Base-by-base conservation (phyloP, 2,888 invertebrate species). In the Chaitophorus viminalis region DNA sequence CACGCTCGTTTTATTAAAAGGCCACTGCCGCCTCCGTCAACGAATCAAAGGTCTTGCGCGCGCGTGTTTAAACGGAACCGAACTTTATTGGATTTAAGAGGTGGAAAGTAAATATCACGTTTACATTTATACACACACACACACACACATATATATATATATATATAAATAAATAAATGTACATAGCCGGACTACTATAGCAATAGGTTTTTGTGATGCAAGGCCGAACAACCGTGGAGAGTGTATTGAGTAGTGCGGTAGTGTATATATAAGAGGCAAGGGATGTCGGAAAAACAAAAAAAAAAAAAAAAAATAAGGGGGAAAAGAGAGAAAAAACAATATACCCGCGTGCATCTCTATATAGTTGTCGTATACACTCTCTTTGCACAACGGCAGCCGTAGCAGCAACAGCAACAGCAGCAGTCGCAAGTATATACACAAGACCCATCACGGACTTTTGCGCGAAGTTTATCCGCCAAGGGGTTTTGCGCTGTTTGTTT, bases 51-150 rank as follows among this genome's bases (percentile, higher is more conserved):
- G 78, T 86, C 70, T 70, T 70, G 54, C 5, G 14, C 46, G 70
- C 60, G 87, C 60, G 81, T 65, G 74, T 81, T 74, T 81, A 85
- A 85, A 79, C 86, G 86, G 86, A 86, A 86, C 81, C 79, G 74
- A 79, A 87, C 79, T 87, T 87, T 87, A 87, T 87, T 87, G 65
- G 81, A 87, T 87, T 87, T 81, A 74, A 87, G 74, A 87, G 87
- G 87, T 87, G 60, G 54, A 87, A 81, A 79, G 65, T 60, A 87
- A 87, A 87, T 33, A 81, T 87, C 87, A 81, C 81, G 87, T 87
- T 31, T 68, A 77, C 52, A 46, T 76, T 65, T 70, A 83, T 74
- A 84, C 25, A 25, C 29, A 54, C 21, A 78, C 70, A 65, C 68
- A 33, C 52, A 36, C 29, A 39, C 83, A 31, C 11, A 84, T 17